phyloP scores from a whole-genome alignment of 2,113 vertebrate genomes.

The Lampris megalopsis region DNA sequence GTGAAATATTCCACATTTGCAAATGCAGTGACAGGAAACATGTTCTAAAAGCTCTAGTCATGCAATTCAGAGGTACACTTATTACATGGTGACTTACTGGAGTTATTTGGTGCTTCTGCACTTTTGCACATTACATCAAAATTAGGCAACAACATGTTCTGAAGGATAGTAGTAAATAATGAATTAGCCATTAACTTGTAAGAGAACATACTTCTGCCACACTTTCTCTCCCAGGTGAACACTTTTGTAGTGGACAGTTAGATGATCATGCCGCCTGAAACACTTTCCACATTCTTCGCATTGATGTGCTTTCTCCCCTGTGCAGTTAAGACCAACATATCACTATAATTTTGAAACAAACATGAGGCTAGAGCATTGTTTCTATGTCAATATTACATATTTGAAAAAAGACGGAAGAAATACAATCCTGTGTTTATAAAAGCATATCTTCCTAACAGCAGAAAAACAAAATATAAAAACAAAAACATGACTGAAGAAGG shows the following conservation, averaged over 20 bases:
- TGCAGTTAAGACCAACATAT: background rate
- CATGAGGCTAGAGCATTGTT: background rate
- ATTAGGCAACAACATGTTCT: background rate
- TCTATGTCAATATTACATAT: background rate
- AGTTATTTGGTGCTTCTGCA: background rate
- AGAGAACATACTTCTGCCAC: constrained; percentile 93
- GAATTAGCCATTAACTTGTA: background rate
- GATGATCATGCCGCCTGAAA: constrained; percentile 95
- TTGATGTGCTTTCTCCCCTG: constrained; percentile 97
- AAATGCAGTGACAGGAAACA: background rate
- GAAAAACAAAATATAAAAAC: background rate
- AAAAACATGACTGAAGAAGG: background rate
- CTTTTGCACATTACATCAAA: background rate
- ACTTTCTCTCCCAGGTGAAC: constrained; percentile 98
- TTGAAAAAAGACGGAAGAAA: background rate
- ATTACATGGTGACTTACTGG: background rate
- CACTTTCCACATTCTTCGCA: constrained; percentile 99
- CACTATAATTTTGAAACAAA: background rate
- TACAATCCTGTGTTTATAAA: background rate
- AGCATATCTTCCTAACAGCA: background rate
- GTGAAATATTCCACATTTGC: constrained; percentile 31
- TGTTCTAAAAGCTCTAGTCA: background rate
- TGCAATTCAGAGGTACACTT: background rate
- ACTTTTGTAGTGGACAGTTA: constrained; percentile 96
- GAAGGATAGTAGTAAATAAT: background rate